Base-by-base conservation (phyloP, 2,888 invertebrate species). In the Eristalis arbustorum region DNA sequence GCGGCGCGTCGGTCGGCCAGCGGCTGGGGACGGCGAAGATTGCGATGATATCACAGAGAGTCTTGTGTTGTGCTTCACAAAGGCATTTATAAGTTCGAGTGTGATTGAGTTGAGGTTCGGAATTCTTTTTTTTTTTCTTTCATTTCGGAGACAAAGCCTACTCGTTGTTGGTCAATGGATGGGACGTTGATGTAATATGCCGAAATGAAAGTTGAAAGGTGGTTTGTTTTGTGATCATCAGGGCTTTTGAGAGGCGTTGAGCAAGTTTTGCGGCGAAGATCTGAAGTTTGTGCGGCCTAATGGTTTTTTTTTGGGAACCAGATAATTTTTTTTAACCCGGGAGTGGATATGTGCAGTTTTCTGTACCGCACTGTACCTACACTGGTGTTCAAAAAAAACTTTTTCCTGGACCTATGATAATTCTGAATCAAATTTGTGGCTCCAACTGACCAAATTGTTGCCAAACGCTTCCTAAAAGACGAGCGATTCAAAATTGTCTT, bases 11-110 rank as follows among this genome's bases (percentile, higher is more conserved):
- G 31, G 34, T 77, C 63, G 63, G 34, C 42, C 69, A 71, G 62
- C 67, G 49, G 25, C 56, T 42, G 31, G 42, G 25, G 31, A 18
- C 49, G 63, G 18, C 6, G 59, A 61, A 23, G 73, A 73, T 62
- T 42, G 56, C 56, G 73, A 64, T 73, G 73, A 64, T 63, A 34
- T 73, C 64, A 76, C 66, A 42, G 68, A 62, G 68, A 42, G 49
- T 49, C 18, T 49, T 49, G 49, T 49, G 49, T 49, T 25, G 69
- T 31, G 11, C 49, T 25, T 28, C 18, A 75, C 66, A 66, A 75
- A 31, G 74, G 31, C 28, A 22, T 28, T 40, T 28, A 66, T 49
- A 49, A n/a, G 18, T 49, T 49, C 6, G 49, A 49, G 49, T 18
- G 49, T 49, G 49, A 49, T 49, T 49, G 49, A 49, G 49, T 49